Conservation (phyloP, 2,797 vertebrate species). For the Danionella dracula region DNA sequence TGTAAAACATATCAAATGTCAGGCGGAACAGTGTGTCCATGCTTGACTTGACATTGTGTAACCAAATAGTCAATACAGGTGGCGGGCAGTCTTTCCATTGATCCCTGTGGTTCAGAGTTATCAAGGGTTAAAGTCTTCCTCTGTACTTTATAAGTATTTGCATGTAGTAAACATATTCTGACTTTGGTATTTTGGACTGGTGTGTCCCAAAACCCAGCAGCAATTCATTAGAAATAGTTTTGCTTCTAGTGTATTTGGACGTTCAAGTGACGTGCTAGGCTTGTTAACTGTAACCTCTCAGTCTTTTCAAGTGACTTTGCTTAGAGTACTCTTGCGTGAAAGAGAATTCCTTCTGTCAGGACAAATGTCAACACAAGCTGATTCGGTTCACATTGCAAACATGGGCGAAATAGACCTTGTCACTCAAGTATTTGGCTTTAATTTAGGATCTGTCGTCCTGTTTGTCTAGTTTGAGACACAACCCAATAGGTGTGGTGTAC, state of each 20-base stretch:
- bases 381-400: neutral
- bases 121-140: neutral
- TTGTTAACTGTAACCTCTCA: neutral
- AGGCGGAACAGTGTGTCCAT: neutral
- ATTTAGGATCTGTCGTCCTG: neutral
- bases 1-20: neutral
- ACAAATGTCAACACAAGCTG: neutral
- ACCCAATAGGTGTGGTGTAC: constrained; percentile 13
- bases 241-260: neutral
- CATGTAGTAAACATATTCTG: constrained; percentile 2
- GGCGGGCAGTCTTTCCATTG: neutral
- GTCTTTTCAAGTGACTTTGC: neutral
- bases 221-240: neutral
- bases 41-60: neutral
- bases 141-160: neutral
- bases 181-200: neutral
- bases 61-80: constrained; percentile 16
- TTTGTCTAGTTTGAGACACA: constrained; percentile 20
- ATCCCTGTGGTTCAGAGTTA: neutral
- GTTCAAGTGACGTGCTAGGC: neutral
- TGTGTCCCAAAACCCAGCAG: neutral
- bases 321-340: neutral
- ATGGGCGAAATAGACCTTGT: neutral
- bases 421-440: neutral
- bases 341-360: neutral